These are phyloP conservation scores for Poecilia wingei DNA, from an alignment of 2,797 vertebrate genomes.

Conservation along the genomic window DNA sequence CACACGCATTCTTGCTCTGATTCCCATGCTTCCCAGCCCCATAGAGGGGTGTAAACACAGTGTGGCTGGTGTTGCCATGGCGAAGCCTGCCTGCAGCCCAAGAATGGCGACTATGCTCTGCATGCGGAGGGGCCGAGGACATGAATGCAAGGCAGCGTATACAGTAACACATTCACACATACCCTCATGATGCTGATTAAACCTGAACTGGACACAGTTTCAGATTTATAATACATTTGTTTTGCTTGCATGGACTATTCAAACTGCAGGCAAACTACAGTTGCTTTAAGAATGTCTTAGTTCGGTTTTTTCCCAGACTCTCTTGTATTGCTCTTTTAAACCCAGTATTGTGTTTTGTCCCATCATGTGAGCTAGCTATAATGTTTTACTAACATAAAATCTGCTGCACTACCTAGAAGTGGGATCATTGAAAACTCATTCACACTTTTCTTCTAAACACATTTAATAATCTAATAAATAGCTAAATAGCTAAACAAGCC, in stretches of 20 bases:
- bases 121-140: constrained; percentile 69
- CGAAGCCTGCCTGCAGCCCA: constrained; percentile 68
- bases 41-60: constrained; percentile 76
- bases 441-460: neutral
- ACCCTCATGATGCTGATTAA: constrained; percentile 6
- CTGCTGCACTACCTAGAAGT: neutral
- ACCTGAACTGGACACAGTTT: neutral
- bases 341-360: neutral
- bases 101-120: constrained; percentile 83
- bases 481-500: no score
- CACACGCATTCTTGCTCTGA: constrained; percentile 49
- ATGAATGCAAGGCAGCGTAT: constrained; percentile 52
- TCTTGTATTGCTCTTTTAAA: neutral
- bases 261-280: no score
- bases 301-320: neutral
- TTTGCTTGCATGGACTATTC: neutral
- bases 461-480: neutral
- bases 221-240: neutral
- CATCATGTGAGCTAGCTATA: neutral
- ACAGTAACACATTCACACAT: constrained; percentile 58
- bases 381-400: neutral
- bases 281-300: neutral
- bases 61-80: constrained; percentile 82
- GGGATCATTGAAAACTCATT: neutral
- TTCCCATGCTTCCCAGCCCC: constrained; percentile 76